Evolutionary conservation across 2,888 invertebrate species (phyloP), one percentile per base, ranked within the genome.

Genomic region (Chrysolina americana): DNA sequence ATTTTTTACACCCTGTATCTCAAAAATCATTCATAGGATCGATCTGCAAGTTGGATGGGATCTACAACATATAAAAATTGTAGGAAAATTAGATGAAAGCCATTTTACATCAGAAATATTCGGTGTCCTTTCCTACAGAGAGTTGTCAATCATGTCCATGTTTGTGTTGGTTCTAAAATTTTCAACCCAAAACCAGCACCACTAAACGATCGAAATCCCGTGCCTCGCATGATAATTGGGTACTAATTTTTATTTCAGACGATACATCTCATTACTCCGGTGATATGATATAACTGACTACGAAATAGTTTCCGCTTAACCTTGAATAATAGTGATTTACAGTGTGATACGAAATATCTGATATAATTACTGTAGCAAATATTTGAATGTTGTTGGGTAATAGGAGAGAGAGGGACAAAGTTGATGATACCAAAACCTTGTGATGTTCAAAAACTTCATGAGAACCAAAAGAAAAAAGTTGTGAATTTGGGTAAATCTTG

Each of bases 341-440:
- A 15, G 21, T 36, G 56, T 5, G 21, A 13, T 17, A 23, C 23
- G 56, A 19, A 23, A 56, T 56, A 56, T 56, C 56, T 21, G 23
- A 56, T 56, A 56, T 13, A 56, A 56, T 56, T 56, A 56, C 23
- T 56, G 19, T 15, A 56, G 19, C 56, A 56, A 56, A 56, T 56
- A 56, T 56, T 56, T 56, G 21, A 21, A 11, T 23, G 13, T 56
- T 19, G 1, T 56, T 56, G 13, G 56, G 19, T 56, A 23, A 21
- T 23, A 11, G 21, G 13, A 56, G 19, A 21, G 6, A 56, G 21
- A 56, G 19, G 10, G 17, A 48, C 36, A 36, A 36, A 36, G 36
- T 36, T 36, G 36, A 36, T 36, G 8, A 36, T 8, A 36, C 3
- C 4, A 36, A 36, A 36, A 36, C 8, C 4, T 36, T 21, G 8